phyloP scores from a whole-genome alignment of 2,888 invertebrate genomes.

The Pyrgus malvae region DNA sequence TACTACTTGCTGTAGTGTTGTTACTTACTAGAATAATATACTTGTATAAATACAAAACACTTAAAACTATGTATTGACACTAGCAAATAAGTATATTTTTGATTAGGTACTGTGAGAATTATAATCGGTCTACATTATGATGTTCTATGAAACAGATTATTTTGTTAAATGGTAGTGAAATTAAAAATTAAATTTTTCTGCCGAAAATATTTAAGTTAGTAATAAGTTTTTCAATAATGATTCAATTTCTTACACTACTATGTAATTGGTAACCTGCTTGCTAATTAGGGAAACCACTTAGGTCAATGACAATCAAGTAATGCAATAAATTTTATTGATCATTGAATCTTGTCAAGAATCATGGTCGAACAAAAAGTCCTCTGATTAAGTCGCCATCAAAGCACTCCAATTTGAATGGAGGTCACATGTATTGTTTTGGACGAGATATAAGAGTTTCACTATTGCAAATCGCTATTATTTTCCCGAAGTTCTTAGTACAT shows the following conservation, averaged over 20 bases:
- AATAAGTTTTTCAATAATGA: no score
- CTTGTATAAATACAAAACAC: no score
- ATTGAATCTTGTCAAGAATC: slow-evolving; percentile 45
- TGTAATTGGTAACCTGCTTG: slow-evolving; percentile 45
- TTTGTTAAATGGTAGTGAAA: no score
- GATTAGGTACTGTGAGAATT: no score
- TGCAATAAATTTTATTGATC: slow-evolving; percentile 48
- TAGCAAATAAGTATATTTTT: no score
- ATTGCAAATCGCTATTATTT: slow-evolving; percentile 6
- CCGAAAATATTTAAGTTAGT: no score
- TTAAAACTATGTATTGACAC: no score
- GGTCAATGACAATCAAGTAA: slow-evolving; percentile 60
- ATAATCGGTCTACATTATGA: no score
- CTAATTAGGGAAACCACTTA: slow-evolving; percentile 64
- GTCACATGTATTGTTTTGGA: slow-evolving; percentile 43
- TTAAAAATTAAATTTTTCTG: no score
- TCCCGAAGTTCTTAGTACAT: not conserved
- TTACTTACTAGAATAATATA: no score
- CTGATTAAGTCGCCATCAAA: slow-evolving; percentile 12
- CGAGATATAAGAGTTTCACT: slow-evolving; percentile 42
- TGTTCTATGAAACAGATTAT: no score
- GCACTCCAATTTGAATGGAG: slow-evolving; percentile 21
- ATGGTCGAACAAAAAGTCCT: slow-evolving; percentile 35
- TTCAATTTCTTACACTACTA: not conserved
- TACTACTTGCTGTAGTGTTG: no score